A percentile compares a stretch with the other conserved stretches of the same genome.
These are phyloP conservation scores for Babyrousa celebensis DNA, from an alignment of 2,797 vertebrate genomes.

Conservation along the genomic window DNA sequence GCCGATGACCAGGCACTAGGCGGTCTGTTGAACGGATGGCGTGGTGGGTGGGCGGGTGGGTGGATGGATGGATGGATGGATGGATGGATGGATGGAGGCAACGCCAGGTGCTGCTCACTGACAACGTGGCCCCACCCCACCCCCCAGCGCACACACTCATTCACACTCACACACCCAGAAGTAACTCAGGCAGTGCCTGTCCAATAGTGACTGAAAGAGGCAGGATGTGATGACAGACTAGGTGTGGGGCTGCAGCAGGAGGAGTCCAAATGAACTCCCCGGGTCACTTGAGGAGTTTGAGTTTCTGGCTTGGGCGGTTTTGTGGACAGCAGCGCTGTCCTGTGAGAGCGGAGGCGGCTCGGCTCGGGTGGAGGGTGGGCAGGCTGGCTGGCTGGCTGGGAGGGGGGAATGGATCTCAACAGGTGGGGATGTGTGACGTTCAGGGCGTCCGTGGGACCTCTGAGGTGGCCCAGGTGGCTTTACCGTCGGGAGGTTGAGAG, in stretches of 20 bases:
- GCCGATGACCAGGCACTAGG: not conserved
- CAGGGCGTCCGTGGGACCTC: not conserved
- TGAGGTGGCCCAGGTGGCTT: not conserved
- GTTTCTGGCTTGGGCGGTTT: not conserved
- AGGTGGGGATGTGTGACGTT: not conserved
- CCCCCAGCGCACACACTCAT: not conserved
- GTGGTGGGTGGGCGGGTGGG: too few species aligned
- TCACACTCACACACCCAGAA: not conserved
- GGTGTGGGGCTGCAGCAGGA: not conserved
- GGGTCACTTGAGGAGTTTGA: not conserved
- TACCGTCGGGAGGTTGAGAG: not conserved
- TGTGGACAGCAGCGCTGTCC: rapidly evolving
- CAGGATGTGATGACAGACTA: not conserved
- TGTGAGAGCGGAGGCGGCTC: not conserved
- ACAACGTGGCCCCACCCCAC: not conserved
- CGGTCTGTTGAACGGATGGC: not conserved
- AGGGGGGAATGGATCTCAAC: not conserved
- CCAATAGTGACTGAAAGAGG: not conserved
- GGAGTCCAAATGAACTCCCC: not conserved
- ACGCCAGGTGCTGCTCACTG: not conserved
- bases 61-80: not conserved
- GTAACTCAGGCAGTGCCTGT: not conserved
- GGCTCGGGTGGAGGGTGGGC: rapidly evolving
- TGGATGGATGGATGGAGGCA: not conserved
- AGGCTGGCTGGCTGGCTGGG: not conserved